Evolutionary conservation across 2,113 vertebrate genomes (phyloP).

Genomic region (Pseudorhombus dupliciocellatus): DNA sequence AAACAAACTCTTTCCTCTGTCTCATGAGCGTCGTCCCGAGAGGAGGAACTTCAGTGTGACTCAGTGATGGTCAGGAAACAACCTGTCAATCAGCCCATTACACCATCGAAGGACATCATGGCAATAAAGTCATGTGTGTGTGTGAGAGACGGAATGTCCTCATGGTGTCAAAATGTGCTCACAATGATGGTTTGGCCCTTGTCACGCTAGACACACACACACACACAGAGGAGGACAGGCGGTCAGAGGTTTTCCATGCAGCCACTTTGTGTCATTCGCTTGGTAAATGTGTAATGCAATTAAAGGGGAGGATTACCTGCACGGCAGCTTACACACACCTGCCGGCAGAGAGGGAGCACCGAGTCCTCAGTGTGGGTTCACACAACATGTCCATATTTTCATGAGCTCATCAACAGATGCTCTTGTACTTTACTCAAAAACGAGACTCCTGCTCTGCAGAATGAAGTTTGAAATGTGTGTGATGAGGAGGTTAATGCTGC

Average conservation of each 20-base stretch:
- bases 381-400: not conserved
- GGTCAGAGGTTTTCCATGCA: conserved; percentile 7
- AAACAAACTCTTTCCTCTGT: conserved; percentile 19
- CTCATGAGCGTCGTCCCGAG: not conserved
- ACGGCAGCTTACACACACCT: conserved; percentile 17
- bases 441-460: no score
- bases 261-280: conserved; percentile 40
- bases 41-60: conserved; percentile 22
- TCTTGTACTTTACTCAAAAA: no score
- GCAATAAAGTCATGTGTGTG: conserved; percentile 43
- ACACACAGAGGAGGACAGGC: not conserved
- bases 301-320: conserved; percentile 48
- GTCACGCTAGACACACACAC: not conserved
- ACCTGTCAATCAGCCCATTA: conserved; percentile 63
- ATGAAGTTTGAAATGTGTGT: no score
- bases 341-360: not conserved
- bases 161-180: no score
- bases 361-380: not conserved
- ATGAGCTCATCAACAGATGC: not conserved
- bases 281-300: conserved; percentile 52
- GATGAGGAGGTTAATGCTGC: no score
- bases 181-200: no score
- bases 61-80: conserved; percentile 24
- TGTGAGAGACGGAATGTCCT: not conserved
- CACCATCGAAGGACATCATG: conserved; percentile 50